Percentiles rank a stretch among this genome's conserved stretches.
phyloP scores from a whole-genome alignment of 2,797 vertebrate genomes.

The Helicolenus hilgendorfi region DNA sequence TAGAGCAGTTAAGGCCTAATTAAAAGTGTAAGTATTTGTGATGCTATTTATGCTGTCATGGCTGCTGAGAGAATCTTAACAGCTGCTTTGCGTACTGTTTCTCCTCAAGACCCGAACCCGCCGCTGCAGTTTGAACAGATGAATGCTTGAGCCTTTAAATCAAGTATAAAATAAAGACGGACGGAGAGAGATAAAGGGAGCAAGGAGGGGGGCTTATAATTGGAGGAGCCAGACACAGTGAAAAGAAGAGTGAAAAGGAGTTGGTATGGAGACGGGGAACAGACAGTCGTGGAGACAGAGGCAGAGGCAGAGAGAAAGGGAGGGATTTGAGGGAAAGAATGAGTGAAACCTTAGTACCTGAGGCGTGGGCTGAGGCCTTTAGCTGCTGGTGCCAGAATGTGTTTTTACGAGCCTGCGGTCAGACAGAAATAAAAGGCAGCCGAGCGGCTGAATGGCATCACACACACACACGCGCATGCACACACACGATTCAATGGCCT shows the following conservation, averaged over 20 bases:
- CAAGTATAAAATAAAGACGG: slow-evolving; percentile 64
- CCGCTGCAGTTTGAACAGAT: slow-evolving; percentile 44
- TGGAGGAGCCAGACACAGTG: slow-evolving; percentile 60
- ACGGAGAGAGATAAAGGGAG: slow-evolving; percentile 62
- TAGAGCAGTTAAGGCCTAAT: slow-evolving; percentile 64
- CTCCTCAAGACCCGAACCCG: slow-evolving; percentile 29
- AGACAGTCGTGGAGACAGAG: slow-evolving; percentile 72
- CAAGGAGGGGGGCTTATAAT: slow-evolving; percentile 57
- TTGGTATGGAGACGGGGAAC: slow-evolving; percentile 72
- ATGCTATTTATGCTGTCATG: slow-evolving; percentile 65
- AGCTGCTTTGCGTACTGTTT: slow-evolving; percentile 61
- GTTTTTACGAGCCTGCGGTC: slow-evolving; percentile 89
- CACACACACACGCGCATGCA: slow-evolving; percentile 41
- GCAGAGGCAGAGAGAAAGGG: slow-evolving; percentile 51
- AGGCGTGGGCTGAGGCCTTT: slow-evolving; percentile 80
- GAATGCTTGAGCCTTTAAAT: slow-evolving; percentile 68
- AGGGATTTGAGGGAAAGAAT: slow-evolving; percentile 73
- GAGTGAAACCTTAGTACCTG: slow-evolving; percentile 89
- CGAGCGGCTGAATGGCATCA: slow-evolving; percentile 84
- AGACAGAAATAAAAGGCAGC: slow-evolving; percentile 89
- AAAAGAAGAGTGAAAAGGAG: slow-evolving; percentile 68
- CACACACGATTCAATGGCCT: slow-evolving; percentile 78
- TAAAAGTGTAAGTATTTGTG: slow-evolving; percentile 72
- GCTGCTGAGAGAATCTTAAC: slow-evolving; percentile 61
- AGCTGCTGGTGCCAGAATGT: slow-evolving; percentile 83